A percentile compares a stretch with the other conserved stretches of the same genome.
These are phyloP conservation scores for Daboia siamensis DNA, from an alignment of 2,113 vertebrate genomes.

Conservation along the genomic window DNA sequence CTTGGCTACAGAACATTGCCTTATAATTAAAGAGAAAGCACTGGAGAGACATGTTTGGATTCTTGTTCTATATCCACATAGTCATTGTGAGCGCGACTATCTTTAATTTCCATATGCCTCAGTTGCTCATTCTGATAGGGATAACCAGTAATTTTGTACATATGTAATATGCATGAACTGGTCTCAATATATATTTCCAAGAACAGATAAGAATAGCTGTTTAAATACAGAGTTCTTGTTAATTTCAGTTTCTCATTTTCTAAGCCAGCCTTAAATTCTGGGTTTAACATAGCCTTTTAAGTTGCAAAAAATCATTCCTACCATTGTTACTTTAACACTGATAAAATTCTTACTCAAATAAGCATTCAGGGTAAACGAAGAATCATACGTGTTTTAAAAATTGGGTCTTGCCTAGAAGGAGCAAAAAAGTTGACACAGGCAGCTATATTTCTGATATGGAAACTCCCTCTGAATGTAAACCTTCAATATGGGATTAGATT, in stretches of 20 bases:
- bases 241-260: not conserved
- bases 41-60: not conserved
- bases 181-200: not conserved
- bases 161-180: not conserved
- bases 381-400: not conserved
- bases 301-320: not conserved
- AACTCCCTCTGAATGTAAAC: not conserved
- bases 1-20: not conserved
- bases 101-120: not conserved
- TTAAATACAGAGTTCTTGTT: not conserved
- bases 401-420: not conserved
- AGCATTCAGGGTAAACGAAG: not conserved
- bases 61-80: not conserved
- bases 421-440: not conserved
- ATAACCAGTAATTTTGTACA: not conserved
- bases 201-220: not conserved
- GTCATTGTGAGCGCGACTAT: not conserved
- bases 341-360: not conserved
- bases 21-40: not conserved
- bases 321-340: not conserved
- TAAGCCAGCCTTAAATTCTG: not conserved
- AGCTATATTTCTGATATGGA: not conserved
- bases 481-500: not conserved
- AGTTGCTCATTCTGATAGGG: not conserved
- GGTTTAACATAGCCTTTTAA: not conserved